These are phyloP conservation scores for Reinhardtius hippoglossoides DNA, from an alignment of 2,113 vertebrate species.

Conservation along the genomic window DNA sequence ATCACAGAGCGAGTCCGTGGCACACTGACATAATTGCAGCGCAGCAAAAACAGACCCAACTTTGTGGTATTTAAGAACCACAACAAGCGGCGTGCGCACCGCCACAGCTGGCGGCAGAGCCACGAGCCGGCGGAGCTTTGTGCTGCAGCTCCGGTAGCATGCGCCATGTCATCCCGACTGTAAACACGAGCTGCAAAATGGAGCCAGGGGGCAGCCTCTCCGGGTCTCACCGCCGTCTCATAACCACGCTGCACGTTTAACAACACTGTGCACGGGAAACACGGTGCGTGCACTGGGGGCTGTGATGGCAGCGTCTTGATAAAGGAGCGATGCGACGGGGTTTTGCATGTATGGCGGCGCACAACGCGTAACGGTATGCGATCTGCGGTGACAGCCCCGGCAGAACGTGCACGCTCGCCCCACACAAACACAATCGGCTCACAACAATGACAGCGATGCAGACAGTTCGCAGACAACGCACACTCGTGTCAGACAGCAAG, in stretches of 20 bases:
- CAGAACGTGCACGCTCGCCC: slow-evolving; percentile 2
- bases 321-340: background rate
- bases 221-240: slow-evolving; percentile 11
- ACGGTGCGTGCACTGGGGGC: background rate
- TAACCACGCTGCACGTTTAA: slow-evolving; percentile 11
- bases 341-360: background rate
- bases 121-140: slow-evolving; percentile 10
- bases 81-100: slow-evolving; percentile 6
- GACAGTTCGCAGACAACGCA: slow-evolving; percentile 29
- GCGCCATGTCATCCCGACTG: slow-evolving; percentile 76
- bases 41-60: slow-evolving; percentile 71
- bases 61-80: slow-evolving; percentile 18
- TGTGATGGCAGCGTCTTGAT: background rate
- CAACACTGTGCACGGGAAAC: background rate
- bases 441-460: slow-evolving; percentile 38
- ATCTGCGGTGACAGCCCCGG: slow-evolving; percentile 42
- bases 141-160: slow-evolving; percentile 16
- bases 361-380: slow-evolving; percentile 28
- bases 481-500: slow-evolving; percentile 13
- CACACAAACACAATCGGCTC: background rate
- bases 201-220: slow-evolving; percentile 58
- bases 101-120: slow-evolving; percentile 1
- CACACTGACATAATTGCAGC: slow-evolving; percentile 82
- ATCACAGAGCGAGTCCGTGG: slow-evolving; percentile 77
- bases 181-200: slow-evolving; percentile 83